phyloP scores from a whole-genome alignment of 2,888 invertebrate genomes.

The Macaria notata region DNA sequence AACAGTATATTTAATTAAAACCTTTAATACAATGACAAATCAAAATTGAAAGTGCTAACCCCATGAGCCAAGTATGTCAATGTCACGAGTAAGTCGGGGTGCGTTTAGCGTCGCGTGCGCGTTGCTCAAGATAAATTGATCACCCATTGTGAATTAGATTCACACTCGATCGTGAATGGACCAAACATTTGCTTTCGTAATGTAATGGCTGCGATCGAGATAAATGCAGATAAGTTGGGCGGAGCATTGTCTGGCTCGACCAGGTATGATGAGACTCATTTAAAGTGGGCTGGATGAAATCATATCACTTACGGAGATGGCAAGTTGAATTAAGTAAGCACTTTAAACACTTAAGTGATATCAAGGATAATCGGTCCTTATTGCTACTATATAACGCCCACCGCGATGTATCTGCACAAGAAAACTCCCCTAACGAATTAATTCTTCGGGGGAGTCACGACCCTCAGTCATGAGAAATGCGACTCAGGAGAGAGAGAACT shows the following conservation, averaged over 20 bases:
- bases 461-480: no score
- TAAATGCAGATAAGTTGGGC: constrained; percentile 31
- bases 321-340: background rate
- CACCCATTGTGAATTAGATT: constrained; percentile 48
- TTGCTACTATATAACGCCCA: no score
- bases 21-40: no score
- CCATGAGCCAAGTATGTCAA: constrained; percentile 38
- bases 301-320: background rate
- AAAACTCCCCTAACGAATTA: no score
- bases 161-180: constrained; percentile 44
- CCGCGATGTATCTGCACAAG: no score
- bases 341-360: no score
- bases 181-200: constrained; percentile 34
- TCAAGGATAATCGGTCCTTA: no score
- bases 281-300: constrained; percentile 3
- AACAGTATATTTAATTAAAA: no score
- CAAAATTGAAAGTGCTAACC: no score
- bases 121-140: constrained; percentile 30
- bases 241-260: constrained; percentile 6
- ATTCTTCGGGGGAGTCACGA: no score
- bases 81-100: constrained; percentile 36
- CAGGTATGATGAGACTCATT: constrained; percentile 2
- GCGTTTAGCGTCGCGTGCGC: constrained; percentile 29
- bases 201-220: constrained; percentile 25
- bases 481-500: no score